Percentiles rank a stretch among this genome's conserved stretches.
Evolutionary conservation across 2,888 invertebrate genomes (phyloP).

Genomic region (Deroplatys truncata): DNA sequence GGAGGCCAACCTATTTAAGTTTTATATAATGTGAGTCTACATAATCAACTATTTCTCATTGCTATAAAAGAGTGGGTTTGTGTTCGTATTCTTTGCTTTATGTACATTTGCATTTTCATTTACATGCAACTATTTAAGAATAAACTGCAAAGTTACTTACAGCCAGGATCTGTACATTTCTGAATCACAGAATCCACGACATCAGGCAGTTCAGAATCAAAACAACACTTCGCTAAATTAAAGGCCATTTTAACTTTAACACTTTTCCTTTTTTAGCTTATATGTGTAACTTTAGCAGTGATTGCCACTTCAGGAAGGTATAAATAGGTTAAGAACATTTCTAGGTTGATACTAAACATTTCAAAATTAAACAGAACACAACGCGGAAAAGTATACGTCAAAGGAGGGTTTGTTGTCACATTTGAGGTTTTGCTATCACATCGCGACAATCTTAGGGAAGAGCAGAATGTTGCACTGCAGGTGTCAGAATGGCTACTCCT

Average conservation of each 20-base stretch:
- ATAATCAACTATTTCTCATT: neutral
- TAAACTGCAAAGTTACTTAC: conserved; percentile 54
- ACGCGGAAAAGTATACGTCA: neutral
- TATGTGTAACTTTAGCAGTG: neutral
- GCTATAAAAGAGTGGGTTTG: no score
- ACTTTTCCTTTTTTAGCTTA: neutral
- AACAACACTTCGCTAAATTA: conserved; percentile 72
- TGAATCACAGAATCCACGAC: conserved; percentile 68
- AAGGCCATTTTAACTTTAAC: conserved; percentile 53
- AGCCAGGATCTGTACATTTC: conserved; percentile 78
- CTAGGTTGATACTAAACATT: neutral
- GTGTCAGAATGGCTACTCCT: conserved; percentile 7
- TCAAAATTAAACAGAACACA: neutral
- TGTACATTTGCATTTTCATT: neutral
- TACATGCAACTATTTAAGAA: neutral
- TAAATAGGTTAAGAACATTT: neutral
- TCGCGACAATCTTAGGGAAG: neutral
- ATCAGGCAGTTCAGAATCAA: conserved; percentile 62
- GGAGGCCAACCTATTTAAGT: neutral
- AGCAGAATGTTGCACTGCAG: neutral
- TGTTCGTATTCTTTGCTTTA: no score
- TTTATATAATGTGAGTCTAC: neutral
- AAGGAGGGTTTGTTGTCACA: neutral
- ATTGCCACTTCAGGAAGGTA: neutral
- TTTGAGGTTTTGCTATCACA: neutral